These are phyloP conservation scores for Hypanus sabinus DNA, from an alignment of 2,113 vertebrate species.

Conservation along the genomic window DNA sequence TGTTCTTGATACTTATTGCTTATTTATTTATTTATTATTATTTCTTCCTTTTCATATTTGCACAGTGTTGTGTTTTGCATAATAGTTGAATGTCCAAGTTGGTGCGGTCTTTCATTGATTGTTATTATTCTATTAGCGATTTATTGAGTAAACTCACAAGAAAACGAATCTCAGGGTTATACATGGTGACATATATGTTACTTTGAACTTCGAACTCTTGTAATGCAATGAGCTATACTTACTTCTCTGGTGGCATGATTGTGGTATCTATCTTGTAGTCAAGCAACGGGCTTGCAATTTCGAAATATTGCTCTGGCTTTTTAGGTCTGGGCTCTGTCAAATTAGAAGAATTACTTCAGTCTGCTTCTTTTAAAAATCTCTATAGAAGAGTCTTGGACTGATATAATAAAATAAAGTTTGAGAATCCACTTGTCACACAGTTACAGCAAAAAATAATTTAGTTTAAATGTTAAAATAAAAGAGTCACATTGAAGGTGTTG, in stretches of 20 bases:
- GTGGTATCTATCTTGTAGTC: constrained; percentile 53
- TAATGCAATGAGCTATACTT: constrained; percentile 45
- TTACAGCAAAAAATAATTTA: background rate
- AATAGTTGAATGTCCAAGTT: too few relatives aligned
- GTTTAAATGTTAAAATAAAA: background rate
- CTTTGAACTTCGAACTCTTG: too few relatives aligned
- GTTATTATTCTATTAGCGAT: too few relatives aligned
- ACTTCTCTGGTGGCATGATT: constrained; percentile 51
- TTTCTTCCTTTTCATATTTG: too few relatives aligned
- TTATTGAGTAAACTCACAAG: too few relatives aligned
- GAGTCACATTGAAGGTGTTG: background rate
- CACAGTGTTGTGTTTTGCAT: too few relatives aligned
- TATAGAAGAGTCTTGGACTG: background rate
- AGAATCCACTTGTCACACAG: background rate
- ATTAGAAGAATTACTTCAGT: background rate
- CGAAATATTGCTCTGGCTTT: constrained; percentile 58
- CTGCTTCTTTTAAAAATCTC: background rate
- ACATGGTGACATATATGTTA: too few relatives aligned
- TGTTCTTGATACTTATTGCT: too few relatives aligned
- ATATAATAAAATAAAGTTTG: background rate
- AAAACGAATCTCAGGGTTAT: too few relatives aligned
- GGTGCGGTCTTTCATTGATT: too few relatives aligned
- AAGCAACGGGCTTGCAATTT: constrained; percentile 61
- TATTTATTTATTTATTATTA: too few relatives aligned
- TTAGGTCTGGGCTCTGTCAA: constrained; percentile 48